Evolutionary conservation across 2,113 vertebrate species (phyloP).

Genomic region (Dicentrarchus labrax): DNA sequence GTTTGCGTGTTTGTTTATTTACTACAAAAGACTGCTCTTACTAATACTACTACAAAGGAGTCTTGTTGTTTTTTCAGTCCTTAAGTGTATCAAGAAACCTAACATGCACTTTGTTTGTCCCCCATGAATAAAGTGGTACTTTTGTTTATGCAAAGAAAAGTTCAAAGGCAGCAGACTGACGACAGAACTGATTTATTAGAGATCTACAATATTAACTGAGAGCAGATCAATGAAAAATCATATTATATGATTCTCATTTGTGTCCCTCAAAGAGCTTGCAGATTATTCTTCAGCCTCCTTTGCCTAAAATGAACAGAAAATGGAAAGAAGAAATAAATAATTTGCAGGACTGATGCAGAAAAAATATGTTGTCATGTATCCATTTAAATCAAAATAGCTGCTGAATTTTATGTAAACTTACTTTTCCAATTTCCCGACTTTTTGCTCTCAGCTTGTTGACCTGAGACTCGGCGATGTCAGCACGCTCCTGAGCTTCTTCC

Average conservation of each 20-base stretch:
- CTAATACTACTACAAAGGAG: not conserved
- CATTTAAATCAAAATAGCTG: too few relatives aligned
- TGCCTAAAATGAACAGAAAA: conserved; percentile 63
- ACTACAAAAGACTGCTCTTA: not conserved
- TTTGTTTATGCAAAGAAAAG: conserved; percentile 11
- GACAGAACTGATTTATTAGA: conserved; percentile 50
- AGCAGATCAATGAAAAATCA: conserved; percentile 66
- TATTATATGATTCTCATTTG: conserved; percentile 79
- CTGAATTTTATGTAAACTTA: too few relatives aligned
- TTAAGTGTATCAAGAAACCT: not conserved
- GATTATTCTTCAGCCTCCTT: conserved; percentile 79
- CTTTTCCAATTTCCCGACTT: conserved; percentile 80
- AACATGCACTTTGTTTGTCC: not conserved
- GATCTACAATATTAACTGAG: conserved; percentile 37
- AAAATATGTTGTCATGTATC: not conserved
- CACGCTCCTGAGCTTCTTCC: conserved; percentile 89
- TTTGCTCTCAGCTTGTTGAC: conserved; percentile 87
- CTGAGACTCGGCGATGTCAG: conserved; percentile 88
- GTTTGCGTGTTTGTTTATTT: too few relatives aligned
- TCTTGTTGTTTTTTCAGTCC: not conserved
- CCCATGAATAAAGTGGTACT: not conserved
- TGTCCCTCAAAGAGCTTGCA: conserved; percentile 21
- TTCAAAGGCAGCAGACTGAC: conserved; percentile 1
- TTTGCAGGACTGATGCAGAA: not conserved
- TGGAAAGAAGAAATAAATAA: not conserved